A percentile compares a stretch with the other conserved stretches of the same genome.
These are phyloP conservation scores for Gortyna flavago DNA, from an alignment of 2,888 invertebrate species.

Conservation along the genomic window DNA sequence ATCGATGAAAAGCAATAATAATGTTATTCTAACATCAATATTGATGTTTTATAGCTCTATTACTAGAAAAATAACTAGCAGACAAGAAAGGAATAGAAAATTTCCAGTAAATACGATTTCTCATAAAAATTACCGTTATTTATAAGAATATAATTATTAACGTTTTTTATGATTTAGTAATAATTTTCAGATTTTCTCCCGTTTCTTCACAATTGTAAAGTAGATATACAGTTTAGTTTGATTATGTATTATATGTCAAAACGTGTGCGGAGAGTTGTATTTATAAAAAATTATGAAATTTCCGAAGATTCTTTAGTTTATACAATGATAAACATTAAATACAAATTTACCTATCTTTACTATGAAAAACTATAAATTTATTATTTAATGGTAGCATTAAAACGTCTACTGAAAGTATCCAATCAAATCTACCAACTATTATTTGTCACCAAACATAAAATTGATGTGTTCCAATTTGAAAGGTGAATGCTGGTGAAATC, in stretches of 20 bases:
- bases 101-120: conserved; percentile 18
- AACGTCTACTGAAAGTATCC: not conserved
- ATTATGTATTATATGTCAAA: not conserved
- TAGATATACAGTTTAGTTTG: not conserved
- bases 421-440: not conserved
- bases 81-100: not conserved
- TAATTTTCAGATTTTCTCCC: not conserved
- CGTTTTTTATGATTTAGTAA: not conserved
- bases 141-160: not conserved
- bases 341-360: no score
- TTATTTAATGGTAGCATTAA: not conserved
- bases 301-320: not conserved
- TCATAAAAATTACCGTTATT: not conserved
- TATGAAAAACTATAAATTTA: not conserved
- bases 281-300: conserved; percentile 4
- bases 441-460: not conserved
- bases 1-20: conserved; percentile 21
- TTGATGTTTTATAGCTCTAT: conserved; percentile 6
- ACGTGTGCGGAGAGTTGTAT: not conserved
- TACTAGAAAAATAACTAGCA: not conserved
- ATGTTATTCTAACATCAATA: conserved; percentile 11
- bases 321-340: not conserved
- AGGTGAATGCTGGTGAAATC: not conserved
- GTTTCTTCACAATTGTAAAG: not conserved
- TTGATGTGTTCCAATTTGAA: not conserved